Percentiles rank a stretch among this genome's conserved stretches.
phyloP scores from a whole-genome alignment of 2,797 vertebrate genomes.

The Eutrigla gurnardus region DNA sequence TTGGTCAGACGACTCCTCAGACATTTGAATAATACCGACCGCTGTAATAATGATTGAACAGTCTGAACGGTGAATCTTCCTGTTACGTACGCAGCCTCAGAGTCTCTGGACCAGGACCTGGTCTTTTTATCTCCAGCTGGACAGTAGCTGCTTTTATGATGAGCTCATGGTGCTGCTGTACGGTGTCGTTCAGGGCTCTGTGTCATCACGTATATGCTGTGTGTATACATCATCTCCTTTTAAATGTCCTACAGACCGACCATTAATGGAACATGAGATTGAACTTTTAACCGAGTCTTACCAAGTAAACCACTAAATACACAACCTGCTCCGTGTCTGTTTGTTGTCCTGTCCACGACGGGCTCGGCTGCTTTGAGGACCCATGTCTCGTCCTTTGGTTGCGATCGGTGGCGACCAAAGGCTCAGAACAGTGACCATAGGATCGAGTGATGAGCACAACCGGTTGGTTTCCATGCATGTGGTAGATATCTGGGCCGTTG shows the following conservation, averaged over 20 bases:
- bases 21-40: slow-evolving; percentile 6
- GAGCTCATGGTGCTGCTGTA: not conserved
- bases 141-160: not conserved
- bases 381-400: too few relatives aligned
- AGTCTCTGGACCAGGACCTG: too few relatives aligned
- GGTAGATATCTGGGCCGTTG: too few relatives aligned
- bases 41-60: slow-evolving; percentile 24
- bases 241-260: not conserved
- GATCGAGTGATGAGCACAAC: too few relatives aligned
- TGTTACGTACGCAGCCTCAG: too few relatives aligned
- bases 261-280: not conserved
- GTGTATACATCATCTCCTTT: not conserved
- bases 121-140: not conserved
- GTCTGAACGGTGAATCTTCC: too few relatives aligned
- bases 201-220: not conserved
- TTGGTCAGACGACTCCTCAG: not conserved
- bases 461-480: too few relatives aligned
- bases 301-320: slow-evolving; percentile 29
- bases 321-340: not conserved
- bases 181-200: not conserved
- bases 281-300: slow-evolving; percentile 20
- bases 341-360: too few relatives aligned
- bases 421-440: too few relatives aligned
- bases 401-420: too few relatives aligned
- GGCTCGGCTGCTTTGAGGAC: too few relatives aligned